Conservation (phyloP, 2,113 vertebrate species). For the Desmodus rotundus region DNA sequence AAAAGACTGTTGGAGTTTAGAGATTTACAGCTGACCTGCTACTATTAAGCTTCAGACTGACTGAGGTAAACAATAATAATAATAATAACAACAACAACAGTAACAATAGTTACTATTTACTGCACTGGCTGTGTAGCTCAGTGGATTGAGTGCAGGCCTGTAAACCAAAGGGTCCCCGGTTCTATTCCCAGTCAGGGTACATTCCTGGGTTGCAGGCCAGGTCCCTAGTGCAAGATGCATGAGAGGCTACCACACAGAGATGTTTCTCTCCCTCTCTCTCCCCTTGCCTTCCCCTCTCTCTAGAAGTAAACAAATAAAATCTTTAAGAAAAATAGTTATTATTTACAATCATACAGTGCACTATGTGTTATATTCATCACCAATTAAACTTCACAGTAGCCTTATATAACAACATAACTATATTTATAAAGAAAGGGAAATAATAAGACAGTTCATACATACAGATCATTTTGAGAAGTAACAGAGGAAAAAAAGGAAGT, state of each 20-base stretch:
- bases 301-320: no score
- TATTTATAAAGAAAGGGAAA: background rate
- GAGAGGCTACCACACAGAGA: no score
- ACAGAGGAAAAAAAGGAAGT: background rate
- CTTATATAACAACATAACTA: background rate
- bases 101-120: background rate
- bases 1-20: background rate
- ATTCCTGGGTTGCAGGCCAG: no score
- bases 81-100: background rate
- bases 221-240: no score
- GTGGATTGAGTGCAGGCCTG: no score
- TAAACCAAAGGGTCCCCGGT: no score
- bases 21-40: background rate
- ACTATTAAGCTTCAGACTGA: background rate
- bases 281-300: no score
- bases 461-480: background rate
- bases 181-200: no score
- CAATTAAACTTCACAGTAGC: background rate
- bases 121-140: background rate
- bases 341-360: no score
- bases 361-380: background rate
- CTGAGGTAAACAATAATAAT: background rate
- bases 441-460: background rate
- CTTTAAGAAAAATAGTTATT: no score
- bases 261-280: no score